phyloP scores from a whole-genome alignment of 2,113 vertebrate species.

The Oenanthe oenanthe region DNA sequence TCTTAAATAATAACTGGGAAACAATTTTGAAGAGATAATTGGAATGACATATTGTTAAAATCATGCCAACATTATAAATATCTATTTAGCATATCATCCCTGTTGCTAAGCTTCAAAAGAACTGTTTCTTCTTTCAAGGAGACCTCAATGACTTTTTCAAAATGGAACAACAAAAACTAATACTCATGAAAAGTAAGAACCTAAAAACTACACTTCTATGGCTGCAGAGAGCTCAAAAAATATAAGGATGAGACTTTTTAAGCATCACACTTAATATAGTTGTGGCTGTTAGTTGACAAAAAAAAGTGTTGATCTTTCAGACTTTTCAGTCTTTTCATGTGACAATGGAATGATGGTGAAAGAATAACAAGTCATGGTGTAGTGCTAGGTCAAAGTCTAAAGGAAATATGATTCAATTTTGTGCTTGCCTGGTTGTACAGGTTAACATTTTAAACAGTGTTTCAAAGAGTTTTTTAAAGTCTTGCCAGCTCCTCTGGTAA shows the following conservation, averaged over 20 bases:
- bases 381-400: not conserved
- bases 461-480: not conserved
- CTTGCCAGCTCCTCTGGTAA: not conserved
- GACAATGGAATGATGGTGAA: not conserved
- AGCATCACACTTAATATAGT: not conserved
- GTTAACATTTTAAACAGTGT: not conserved
- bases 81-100: not conserved
- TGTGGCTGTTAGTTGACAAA: not conserved
- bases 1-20: conserved; percentile 32
- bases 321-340: not conserved
- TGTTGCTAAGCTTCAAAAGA: not conserved
- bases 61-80: conserved; percentile 15
- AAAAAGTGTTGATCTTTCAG: not conserved
- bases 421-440: not conserved
- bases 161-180: not conserved
- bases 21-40: conserved; percentile 19
- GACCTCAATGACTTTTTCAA: not conserved
- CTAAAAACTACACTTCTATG: rapidly evolving
- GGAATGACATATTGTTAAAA: conserved; percentile 21
- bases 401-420: not conserved
- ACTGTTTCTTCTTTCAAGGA: not conserved
- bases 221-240: not conserved
- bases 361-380: not conserved
- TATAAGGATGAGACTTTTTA: not conserved
- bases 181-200: not conserved